Percentiles rank a stretch among this genome's conserved stretches.
phyloP scores from a whole-genome alignment of 23 tunicate species.

The Phallusia fumigata region DNA sequence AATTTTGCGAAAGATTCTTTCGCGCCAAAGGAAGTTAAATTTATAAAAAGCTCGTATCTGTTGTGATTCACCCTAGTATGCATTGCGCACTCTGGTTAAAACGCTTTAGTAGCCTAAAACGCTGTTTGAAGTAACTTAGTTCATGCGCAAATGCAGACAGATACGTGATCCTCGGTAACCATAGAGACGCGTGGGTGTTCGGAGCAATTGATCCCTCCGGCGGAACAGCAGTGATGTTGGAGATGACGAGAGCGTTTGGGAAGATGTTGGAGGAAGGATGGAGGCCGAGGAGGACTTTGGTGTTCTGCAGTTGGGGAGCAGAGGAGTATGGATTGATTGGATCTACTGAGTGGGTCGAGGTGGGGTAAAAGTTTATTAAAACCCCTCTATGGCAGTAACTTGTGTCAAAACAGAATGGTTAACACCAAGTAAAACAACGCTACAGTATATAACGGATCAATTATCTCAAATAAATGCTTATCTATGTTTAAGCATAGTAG shows the following conservation, averaged over 20 bases:
- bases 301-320: conserved; percentile 81
- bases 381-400: no score
- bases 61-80: no score
- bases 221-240: conserved; percentile 63
- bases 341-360: conserved; percentile 87
- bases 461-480: no score
- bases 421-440: no score
- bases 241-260: conserved; percentile 60
- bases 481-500: no score
- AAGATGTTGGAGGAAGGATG: conserved; percentile 58
- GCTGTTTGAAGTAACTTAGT: no score
- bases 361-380: conserved; percentile 16
- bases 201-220: conserved; percentile 77
- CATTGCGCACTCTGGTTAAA: no score
- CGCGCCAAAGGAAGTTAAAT: no score
- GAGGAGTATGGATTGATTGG: conserved; percentile 78
- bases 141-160: conserved; percentile 27
- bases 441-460: no score
- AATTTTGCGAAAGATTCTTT: no score
- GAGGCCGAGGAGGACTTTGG: conserved; percentile 64
- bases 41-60: no score
- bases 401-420: neutral
- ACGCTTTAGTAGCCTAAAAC: no score
- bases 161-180: conserved; percentile 68
- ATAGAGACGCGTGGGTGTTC: conserved; percentile 89